A percentile compares a stretch with the other conserved stretches of the same genome.
phyloP scores from a whole-genome alignment of 2,888 invertebrate genomes.

The Penaeus monodon region DNA sequence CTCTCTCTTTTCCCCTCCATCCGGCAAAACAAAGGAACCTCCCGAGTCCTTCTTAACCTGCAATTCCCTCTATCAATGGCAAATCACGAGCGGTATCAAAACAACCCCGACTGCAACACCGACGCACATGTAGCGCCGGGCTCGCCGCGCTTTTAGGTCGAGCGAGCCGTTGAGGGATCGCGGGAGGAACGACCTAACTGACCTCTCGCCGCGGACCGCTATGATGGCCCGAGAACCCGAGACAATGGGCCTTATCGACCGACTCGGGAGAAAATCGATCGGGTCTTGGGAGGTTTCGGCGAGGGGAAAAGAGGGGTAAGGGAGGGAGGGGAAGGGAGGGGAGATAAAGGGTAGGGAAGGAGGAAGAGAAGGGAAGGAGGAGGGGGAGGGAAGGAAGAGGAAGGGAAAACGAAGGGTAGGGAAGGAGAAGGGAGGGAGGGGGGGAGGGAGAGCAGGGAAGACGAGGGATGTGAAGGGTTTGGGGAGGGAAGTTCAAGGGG shows the following conservation, averaged over 20 bases:
- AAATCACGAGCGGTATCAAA: neutral
- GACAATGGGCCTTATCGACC: constrained; percentile 18
- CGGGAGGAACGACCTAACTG: neutral
- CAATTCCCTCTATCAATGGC: constrained; percentile 27
- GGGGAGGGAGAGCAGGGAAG: neutral
- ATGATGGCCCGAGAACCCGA: too few relatives aligned
- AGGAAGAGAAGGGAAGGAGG: neutral
- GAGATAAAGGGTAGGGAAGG: neutral
- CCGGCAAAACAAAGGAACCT: neutral
- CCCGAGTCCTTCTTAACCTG: constrained; percentile 1
- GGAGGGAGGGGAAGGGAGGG: neutral
- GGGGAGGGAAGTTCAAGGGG: neutral
- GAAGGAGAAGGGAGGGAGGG: neutral
- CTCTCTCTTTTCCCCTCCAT: neutral
- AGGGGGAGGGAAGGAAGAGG: neutral
- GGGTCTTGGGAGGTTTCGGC: neutral
- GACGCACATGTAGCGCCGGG: neutral
- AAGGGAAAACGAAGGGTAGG: neutral
- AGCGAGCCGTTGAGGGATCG: neutral
- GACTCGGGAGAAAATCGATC: neutral
- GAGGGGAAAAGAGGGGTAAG: neutral
- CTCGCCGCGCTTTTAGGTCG: neutral
- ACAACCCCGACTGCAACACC: too few relatives aligned
- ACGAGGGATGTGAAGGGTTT: neutral
- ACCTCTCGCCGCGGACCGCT: neutral